A percentile compares a stretch with the other conserved stretches of the same genome.
Evolutionary conservation across 2,888 invertebrate species (phyloP).

Genomic region (Macrophya annulata): DNA sequence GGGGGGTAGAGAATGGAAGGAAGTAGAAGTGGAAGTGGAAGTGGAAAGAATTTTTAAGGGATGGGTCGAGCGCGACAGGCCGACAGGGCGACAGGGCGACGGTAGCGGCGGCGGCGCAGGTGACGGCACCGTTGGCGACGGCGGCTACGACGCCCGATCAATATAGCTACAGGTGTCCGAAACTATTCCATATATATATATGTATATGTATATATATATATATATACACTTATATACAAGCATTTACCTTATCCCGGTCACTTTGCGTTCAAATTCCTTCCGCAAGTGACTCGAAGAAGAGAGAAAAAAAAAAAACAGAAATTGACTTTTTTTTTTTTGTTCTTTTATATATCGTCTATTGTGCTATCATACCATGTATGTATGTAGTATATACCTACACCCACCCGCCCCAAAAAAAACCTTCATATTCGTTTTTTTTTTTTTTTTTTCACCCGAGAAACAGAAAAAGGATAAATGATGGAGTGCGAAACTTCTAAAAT

Average conservation of each 20-base stretch:
- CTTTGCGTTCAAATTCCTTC: conserved; percentile 27
- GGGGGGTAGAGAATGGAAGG: background rate
- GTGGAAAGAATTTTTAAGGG: conserved; percentile 33
- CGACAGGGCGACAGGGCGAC: conserved; percentile 36
- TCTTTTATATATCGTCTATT: background rate
- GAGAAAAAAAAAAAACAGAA: background rate
- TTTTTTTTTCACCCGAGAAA: background rate
- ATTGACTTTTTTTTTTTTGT: too few relatives aligned
- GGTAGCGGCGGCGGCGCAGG: conserved; percentile 44
- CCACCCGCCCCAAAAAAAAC: background rate
- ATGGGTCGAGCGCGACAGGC: conserved; percentile 36
- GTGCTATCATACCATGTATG: too few relatives aligned
- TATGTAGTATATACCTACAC: too few relatives aligned
- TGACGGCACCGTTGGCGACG: conserved; percentile 42
- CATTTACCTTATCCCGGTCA: conserved; percentile 33
- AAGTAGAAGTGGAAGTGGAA: background rate
- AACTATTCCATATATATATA: conserved; percentile 25
- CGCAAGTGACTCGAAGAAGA: background rate
- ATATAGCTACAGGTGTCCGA: conserved; percentile 51
- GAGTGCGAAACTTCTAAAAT: background rate
- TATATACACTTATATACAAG: background rate
- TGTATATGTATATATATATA: background rate
- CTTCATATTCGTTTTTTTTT: background rate
- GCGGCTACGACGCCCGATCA: conserved; percentile 47
- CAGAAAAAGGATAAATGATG: background rate